Conservation (phyloP, 1,140 invertebrate genomes). For the Solenopsis invicta region DNA sequence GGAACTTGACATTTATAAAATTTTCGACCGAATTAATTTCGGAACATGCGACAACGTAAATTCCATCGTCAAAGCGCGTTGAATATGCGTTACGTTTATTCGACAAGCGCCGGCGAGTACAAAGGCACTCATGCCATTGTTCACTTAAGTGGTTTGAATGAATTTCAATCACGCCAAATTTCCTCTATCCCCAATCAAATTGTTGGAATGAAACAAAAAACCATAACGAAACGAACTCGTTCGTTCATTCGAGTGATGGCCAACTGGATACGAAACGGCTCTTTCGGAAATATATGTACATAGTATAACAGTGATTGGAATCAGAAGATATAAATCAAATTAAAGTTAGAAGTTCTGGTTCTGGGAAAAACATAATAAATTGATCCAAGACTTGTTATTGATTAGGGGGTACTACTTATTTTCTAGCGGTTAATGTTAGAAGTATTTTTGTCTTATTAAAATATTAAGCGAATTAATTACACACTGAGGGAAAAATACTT, state of each 20-base stretch:
- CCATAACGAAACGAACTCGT: slow-evolving; percentile 23
- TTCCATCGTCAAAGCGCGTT: slow-evolving; percentile 31
- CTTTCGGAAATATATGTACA: not conserved
- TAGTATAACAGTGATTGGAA: not conserved
- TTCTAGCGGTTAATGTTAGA: not conserved
- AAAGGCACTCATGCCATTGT: slow-evolving; percentile 59
- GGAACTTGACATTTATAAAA: slow-evolving; percentile 41
- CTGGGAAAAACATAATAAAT: not conserved
- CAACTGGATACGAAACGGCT: slow-evolving; percentile 5
- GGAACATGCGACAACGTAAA: slow-evolving; percentile 36
- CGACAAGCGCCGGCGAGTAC: slow-evolving; percentile 42
- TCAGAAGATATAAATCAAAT: not conserved
- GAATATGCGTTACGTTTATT: slow-evolving; percentile 45
- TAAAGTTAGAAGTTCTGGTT: not conserved
- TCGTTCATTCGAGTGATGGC: slow-evolving; percentile 1
- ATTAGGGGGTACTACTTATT: not conserved
- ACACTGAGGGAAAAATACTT: no score
- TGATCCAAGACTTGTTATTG: not conserved
- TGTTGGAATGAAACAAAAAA: slow-evolving; percentile 50
- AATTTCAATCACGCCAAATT: slow-evolving; percentile 60
- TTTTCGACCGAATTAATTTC: slow-evolving; percentile 52
- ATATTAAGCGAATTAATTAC: no score
- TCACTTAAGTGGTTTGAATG: slow-evolving; percentile 60
- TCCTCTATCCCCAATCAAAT: slow-evolving; percentile 50
- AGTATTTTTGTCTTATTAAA: no score